Conservation (phyloP, 2,113 vertebrate species). For the Turdus rufiventris region DNA sequence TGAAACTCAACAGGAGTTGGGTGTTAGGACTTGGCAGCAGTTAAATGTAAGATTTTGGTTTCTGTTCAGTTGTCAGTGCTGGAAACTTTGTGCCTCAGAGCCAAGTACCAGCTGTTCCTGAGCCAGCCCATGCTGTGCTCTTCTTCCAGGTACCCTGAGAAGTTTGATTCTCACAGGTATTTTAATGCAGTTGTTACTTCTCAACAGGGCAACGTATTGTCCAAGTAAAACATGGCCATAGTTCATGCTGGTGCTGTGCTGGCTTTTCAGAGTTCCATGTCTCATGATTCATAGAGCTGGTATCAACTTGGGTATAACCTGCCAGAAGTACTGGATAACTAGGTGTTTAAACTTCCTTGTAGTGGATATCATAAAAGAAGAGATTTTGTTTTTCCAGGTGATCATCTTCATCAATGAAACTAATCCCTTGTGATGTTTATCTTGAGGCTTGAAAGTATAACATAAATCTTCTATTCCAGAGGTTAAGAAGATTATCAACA, state of each 20-base stretch:
- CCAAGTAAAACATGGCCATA: not conserved
- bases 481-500: conserved; percentile 92
- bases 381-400: not conserved
- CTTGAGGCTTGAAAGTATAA: conserved; percentile 11
- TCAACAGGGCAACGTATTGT: not conserved
- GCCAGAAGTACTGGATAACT: not conserved
- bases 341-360: not conserved
- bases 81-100: not conserved
- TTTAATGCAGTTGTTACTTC: not conserved
- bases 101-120: not conserved
- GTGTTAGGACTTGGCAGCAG: accelerated
- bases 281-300: not conserved
- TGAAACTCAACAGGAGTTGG: not conserved
- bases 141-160: not conserved
- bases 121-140: not conserved
- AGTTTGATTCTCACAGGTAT: not conserved
- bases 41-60: not conserved
- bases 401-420: not conserved
- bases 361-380: not conserved
- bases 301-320: not conserved
- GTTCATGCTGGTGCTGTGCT: not conserved
- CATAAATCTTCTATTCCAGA: conserved; percentile 73
- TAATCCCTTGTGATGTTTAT: not conserved
- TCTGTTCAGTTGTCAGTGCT: not conserved
- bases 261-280: not conserved